Conservation (phyloP, 2,797 vertebrate species). For the Sebastes umbrosus region DNA sequence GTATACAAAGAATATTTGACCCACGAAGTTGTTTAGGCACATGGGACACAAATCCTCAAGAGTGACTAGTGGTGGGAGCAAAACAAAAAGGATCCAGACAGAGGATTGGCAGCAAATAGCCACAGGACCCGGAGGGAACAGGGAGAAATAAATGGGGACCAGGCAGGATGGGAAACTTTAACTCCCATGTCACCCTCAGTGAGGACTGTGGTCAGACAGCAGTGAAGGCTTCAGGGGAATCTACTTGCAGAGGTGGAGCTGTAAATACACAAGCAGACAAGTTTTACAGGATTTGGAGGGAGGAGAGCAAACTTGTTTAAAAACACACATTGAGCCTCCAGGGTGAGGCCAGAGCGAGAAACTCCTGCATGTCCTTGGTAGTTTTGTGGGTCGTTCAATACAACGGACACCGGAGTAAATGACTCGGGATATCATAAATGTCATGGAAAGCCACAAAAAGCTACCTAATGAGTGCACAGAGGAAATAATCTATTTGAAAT, state of each 20-base stretch:
- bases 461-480: not conserved
- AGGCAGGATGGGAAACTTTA: not conserved
- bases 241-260: not conserved
- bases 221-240: not conserved
- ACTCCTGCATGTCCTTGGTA: not conserved
- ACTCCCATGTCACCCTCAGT: not conserved
- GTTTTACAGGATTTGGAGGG: not conserved
- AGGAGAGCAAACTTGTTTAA: not conserved
- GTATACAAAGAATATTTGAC: not conserved
- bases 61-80: not conserved
- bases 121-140: not conserved
- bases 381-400: not conserved
- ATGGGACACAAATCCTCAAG: not conserved
- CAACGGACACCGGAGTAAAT: not conserved
- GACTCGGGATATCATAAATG: slow-evolving; percentile 1
- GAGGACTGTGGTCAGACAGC: not conserved
- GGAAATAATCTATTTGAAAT: not conserved
- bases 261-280: not conserved
- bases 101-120: not conserved
- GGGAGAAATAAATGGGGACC: not conserved
- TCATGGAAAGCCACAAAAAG: not conserved
- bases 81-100: not conserved
- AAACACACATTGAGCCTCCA: not conserved
- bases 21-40: too few species aligned
- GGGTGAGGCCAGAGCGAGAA: not conserved